Conservation (phyloP, 2,797 vertebrate species). For the Huso huso region DNA sequence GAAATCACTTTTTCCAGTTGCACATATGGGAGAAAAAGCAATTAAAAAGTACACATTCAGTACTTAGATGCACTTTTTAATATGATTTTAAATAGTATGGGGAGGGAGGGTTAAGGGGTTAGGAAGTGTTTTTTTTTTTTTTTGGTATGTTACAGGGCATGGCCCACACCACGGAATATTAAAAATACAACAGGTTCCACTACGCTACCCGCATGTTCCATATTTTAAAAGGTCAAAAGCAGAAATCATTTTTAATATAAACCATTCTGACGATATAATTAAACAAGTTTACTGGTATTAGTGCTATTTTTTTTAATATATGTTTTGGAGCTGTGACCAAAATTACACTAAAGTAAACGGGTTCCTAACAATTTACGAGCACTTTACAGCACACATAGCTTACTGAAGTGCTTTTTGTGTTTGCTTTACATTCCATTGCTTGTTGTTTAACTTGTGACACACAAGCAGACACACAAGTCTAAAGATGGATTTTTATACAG, state of each 20-base stretch:
- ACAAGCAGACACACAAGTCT: conserved; percentile 39
- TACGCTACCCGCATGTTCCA: conserved; percentile 40
- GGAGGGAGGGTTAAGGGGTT: no score
- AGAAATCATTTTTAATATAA: conserved; percentile 38
- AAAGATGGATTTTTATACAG: no score
- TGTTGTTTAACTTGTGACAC: conserved; percentile 67
- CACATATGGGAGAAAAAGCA: no score
- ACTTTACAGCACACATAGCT: conserved; percentile 40
- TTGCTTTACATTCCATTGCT: conserved; percentile 66
- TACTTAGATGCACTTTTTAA: no score
- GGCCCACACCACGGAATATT: conserved; percentile 32
- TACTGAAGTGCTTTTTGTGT: conserved; percentile 19
- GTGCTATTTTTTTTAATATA: conserved; percentile 10
- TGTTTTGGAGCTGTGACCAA: no score
- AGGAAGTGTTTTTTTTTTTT: conserved; percentile 23
- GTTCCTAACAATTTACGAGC: no score
- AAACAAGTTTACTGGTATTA: conserved; percentile 21
- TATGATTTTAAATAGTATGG: no score
- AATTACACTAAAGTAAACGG: no score
- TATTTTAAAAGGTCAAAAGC: conserved; percentile 46
- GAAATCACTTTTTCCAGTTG: no score
- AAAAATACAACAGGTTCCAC: conserved; percentile 40
- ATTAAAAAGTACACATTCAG: no score
- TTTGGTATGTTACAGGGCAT: conserved; percentile 23
- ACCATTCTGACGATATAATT: conserved; percentile 26